These are phyloP conservation scores for Scaptodrosophila lebanonensis DNA, from an alignment of 1,140 invertebrate species.

Conservation along the genomic window DNA sequence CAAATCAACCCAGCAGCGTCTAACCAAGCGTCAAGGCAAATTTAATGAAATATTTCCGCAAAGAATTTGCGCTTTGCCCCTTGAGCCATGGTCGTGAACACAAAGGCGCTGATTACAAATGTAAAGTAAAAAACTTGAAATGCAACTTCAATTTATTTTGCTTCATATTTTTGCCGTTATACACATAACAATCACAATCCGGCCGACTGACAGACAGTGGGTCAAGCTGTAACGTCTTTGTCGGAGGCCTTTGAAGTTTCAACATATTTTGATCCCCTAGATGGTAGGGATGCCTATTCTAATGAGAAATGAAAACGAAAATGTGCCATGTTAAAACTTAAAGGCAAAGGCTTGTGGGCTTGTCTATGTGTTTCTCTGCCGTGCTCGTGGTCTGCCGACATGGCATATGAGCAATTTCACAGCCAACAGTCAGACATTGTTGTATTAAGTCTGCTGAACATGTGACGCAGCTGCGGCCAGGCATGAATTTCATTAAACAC, in stretches of 20 bases:
- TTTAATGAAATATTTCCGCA: conserved; percentile 29
- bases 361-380: conserved; percentile 15
- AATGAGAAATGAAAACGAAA: conserved; percentile 62
- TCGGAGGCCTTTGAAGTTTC: conserved; percentile 46
- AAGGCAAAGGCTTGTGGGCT: conserved; percentile 35
- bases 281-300: conserved; percentile 22
- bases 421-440: conserved; percentile 56
- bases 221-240: conserved; percentile 50
- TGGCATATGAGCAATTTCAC: conserved; percentile 65
- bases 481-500: conserved; percentile 49
- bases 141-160: conserved; percentile 30
- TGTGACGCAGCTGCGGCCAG: conserved; percentile 30
- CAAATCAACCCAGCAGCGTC: too few species aligned
- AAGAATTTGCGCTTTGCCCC: background rate
- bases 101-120: background rate
- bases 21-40: too few species aligned
- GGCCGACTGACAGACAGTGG: too few species aligned
- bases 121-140: conserved; percentile 1
- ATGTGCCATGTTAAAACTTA: conserved; percentile 41
- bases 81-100: background rate
- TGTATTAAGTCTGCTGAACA: conserved; percentile 65
- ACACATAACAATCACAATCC: too few species aligned
- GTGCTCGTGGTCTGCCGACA: conserved; percentile 40
- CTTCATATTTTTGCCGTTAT: too few species aligned
- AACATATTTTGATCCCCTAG: too few species aligned